phyloP scores from a whole-genome alignment of 2,113 vertebrate genomes.

The Nibea albiflora region DNA sequence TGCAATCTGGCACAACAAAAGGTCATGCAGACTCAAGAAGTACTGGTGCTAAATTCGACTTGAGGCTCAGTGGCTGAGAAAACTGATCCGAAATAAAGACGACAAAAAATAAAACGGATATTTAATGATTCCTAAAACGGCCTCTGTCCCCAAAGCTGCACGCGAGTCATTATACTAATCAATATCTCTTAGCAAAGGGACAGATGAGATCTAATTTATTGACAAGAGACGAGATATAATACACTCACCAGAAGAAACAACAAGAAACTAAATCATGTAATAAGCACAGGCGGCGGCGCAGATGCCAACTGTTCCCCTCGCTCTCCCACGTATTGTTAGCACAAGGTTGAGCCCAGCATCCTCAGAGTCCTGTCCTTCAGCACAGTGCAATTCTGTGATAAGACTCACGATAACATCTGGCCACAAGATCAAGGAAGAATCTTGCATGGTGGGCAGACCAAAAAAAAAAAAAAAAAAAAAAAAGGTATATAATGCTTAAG shows the following conservation, averaged over 20 bases:
- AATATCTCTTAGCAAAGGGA: slow-evolving; percentile 16
- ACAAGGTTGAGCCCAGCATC: slow-evolving; percentile 29
- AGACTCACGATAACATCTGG: slow-evolving; percentile 67
- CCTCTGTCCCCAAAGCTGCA: slow-evolving; percentile 19
- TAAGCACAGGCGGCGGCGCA: background rate
- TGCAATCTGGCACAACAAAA: slow-evolving; percentile 38
- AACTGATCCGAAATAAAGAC: slow-evolving; percentile 16
- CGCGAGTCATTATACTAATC: slow-evolving; percentile 28
- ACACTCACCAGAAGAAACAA: background rate
- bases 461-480: too few species aligned
- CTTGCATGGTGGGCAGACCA: slow-evolving; percentile 45
- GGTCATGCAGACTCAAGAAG: slow-evolving; percentile 29
- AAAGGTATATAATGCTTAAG: slow-evolving; percentile 48
- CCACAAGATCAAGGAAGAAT: slow-evolving; percentile 61
- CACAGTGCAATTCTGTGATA: slow-evolving; percentile 62
- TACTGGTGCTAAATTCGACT: slow-evolving; percentile 2
- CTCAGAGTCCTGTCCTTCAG: slow-evolving; percentile 63
- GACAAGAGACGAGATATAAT: background rate
- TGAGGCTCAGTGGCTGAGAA: slow-evolving; percentile 6
- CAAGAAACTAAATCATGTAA: background rate
- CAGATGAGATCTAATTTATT: slow-evolving; percentile 29
- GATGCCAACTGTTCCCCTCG: background rate
- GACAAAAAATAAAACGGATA: background rate
- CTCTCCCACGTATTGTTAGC: slow-evolving; percentile 28
- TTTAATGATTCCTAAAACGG: slow-evolving; percentile 30